Evolutionary conservation across 2,888 invertebrate species (phyloP), one percentile per base, ranked within the genome.

Genomic region (Hydraecia micacea): DNA sequence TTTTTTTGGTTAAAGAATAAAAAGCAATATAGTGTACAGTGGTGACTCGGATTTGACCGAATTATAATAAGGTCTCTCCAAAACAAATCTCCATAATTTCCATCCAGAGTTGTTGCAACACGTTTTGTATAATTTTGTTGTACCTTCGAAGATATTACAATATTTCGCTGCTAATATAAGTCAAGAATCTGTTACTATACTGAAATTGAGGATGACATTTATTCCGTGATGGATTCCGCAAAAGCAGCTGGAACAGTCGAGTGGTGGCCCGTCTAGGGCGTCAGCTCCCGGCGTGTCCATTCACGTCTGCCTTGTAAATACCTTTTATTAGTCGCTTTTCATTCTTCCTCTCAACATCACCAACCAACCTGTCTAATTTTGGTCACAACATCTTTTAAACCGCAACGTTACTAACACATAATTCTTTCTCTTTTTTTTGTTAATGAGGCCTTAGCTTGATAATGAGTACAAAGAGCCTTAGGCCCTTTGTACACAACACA

Each of bases 121-220:
- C 28, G 21, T 82, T 69, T 69, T 69, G 78, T 76, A 87, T 79
- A 78, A 86, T 82, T 74, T 84, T 58, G 39, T 66, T 77, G 62
- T 39, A 18, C 78, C 58, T 65, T 77, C 13, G 58, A 67, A 49
- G 18, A 72, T 80, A 81, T 83, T 80, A 58, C 60, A 79, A 75
- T 79, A 79, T 71, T 49, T 80, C 46, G 21, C 8, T 5, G 42
- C 21, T 55, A 36, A 75, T 69, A 73, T 28, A 6, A 73, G 36
- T 63, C 9, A 55, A 39, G n/a, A 71, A 74, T 72, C 21, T 15
- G 11, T 15, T 39, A 9, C 25, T 25, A 60, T 28, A 9, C 13
- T 28, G 15, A 25, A 68, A 32, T 13, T 3, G 7, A 4, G 1
- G 1, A 58, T 13, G 15, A 21, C 11, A 1, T 15, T 28, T 8